A percentile compares a stretch with the other conserved stretches of the same genome.
Evolutionary conservation across 2,113 vertebrate genomes (phyloP).

Genomic region (Brachirus orientalis): DNA sequence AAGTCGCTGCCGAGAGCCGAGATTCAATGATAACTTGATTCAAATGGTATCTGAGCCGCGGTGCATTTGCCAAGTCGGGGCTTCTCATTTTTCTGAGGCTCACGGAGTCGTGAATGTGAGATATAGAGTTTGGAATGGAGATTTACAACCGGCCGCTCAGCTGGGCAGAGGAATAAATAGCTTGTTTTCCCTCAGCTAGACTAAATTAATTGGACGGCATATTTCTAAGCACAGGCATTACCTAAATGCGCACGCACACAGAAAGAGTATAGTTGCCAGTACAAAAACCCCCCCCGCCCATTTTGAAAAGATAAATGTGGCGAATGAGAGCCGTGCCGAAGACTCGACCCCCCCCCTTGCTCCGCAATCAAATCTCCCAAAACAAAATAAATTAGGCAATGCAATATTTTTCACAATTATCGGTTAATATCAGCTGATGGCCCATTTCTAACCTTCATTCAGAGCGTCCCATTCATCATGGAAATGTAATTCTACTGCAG

Average conservation of each 20-base stretch:
- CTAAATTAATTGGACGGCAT: conserved; percentile 75
- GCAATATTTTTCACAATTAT: conserved; percentile 88
- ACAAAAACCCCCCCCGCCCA: conserved; percentile 55
- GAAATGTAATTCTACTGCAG: conserved; percentile 92
- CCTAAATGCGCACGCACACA: conserved; percentile 21
- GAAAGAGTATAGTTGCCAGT: conserved; percentile 35
- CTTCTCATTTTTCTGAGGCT: conserved; percentile 44
- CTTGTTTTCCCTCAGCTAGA: conserved; percentile 61
- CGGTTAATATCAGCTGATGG: conserved; percentile 87
- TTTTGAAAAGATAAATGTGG: conserved; percentile 81
- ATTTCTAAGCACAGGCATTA: conserved; percentile 29
- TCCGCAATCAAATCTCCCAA: conserved; percentile 76
- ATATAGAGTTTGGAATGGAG: conserved; percentile 66
- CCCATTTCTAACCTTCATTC: conserved; percentile 88
- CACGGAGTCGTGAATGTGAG: conserved; percentile 56
- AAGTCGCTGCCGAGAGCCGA: conserved; percentile 52
- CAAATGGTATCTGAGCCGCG: conserved; percentile 49
- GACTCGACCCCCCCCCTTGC: too few relatives aligned
- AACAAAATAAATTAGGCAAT: conserved; percentile 89
- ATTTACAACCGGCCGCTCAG: conserved; percentile 64
- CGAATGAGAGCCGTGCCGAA: conserved; percentile 58
- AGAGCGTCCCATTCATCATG: conserved; percentile 88
- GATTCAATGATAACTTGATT: conserved; percentile 73
- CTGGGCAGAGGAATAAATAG: conserved; percentile 59
- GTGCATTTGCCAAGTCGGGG: conserved; percentile 50